These are phyloP conservation scores for Phacellophora camtschatica DNA, from an alignment of 30 jellyfish, hydroid and myxozoan species.

Conservation along the genomic window DNA sequence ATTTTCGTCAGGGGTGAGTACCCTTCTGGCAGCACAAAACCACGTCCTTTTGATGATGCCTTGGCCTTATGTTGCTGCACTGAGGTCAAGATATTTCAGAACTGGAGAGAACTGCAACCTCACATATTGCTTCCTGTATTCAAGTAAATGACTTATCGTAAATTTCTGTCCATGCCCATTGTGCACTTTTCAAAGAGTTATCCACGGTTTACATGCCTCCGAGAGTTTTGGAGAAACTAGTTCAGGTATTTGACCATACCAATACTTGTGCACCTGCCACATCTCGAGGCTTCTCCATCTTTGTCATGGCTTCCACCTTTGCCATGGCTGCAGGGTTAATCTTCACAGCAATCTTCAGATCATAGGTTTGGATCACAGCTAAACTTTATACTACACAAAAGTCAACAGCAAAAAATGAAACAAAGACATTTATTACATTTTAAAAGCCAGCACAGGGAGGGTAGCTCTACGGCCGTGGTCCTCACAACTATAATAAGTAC, in stretches of 20 bases:
- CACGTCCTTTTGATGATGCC: not conserved
- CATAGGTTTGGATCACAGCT: no score
- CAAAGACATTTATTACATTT: no score
- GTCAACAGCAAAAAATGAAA: no score
- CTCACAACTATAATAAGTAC: no score
- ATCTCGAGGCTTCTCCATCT: not conserved
- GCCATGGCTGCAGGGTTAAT: not conserved
- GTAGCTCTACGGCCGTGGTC: no score
- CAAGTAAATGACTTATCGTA: not conserved
- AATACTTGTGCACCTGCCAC: not conserved
- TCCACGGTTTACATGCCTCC: no score
- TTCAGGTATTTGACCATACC: no score
- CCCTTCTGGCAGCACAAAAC: not conserved
- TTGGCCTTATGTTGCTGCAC: not conserved
- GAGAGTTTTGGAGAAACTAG: no score
- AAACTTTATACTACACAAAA: no score
- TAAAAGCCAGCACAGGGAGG: no score
- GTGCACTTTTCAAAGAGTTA: no score
- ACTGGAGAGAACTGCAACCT: not conserved
- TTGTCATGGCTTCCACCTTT: not conserved
- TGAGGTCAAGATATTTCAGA: not conserved
- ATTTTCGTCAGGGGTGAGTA: slow-evolving; percentile 20
- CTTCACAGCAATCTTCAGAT: not conserved
- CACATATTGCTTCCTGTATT: no score
- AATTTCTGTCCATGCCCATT: not conserved